A percentile compares a stretch with the other conserved stretches of the same genome.
Evolutionary conservation across 2,113 vertebrate species (phyloP).

Genomic region (Sorex araneus): DNA sequence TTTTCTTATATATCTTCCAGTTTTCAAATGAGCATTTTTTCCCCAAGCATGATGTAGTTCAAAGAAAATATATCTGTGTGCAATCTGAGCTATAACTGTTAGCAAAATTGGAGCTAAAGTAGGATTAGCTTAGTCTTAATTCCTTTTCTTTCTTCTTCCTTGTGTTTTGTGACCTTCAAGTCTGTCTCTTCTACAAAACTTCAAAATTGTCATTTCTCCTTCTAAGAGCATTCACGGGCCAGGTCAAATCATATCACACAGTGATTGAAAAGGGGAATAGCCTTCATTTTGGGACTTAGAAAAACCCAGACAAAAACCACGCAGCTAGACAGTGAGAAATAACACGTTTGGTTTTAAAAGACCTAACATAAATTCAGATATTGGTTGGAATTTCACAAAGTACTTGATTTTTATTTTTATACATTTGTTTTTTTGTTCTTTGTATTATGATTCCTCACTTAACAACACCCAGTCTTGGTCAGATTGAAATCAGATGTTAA

Average conservation of each 20-base stretch:
- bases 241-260: slow-evolving; percentile 12
- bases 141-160: slow-evolving; percentile 15
- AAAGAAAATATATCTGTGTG: not conserved
- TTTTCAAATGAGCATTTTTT: not conserved
- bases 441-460: not conserved
- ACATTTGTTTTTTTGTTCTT: not conserved
- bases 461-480: not conserved
- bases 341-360: not conserved
- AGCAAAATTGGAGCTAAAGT: slow-evolving; percentile 28
- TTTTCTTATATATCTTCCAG: not conserved
- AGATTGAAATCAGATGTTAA: slow-evolving; percentile 45
- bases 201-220: not conserved
- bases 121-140: slow-evolving; percentile 3
- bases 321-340: not conserved
- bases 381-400: not conserved
- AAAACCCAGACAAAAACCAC: slow-evolving; percentile 32
- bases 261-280: slow-evolving; percentile 24
- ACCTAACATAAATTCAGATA: slow-evolving; percentile 19
- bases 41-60: not conserved
- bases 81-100: not conserved
- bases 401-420: not conserved
- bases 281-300: not conserved
- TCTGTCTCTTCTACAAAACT: not conserved
- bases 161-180: not conserved
- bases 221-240: not conserved